A percentile compares a stretch with the other conserved stretches of the same genome.
Evolutionary conservation across 2,797 vertebrate genomes (phyloP).

Genomic region (Labeo calbasu): DNA sequence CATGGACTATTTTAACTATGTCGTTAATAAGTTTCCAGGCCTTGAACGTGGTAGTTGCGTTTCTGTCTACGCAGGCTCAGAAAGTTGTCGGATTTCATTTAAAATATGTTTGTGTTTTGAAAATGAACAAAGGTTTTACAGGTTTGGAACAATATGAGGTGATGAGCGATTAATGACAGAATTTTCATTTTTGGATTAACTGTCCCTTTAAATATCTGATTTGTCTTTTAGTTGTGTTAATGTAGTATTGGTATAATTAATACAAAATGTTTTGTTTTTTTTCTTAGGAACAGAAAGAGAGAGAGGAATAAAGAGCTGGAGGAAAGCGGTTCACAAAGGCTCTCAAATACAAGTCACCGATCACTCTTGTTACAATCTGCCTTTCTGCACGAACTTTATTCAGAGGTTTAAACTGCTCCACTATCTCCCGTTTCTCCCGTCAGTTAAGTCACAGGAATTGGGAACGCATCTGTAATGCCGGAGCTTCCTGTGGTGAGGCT

Average conservation of each 20-base stretch:
- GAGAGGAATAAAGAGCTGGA: slow-evolving; percentile 70
- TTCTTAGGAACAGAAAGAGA: slow-evolving; percentile 76
- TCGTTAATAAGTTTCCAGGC: too few species aligned
- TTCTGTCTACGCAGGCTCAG: too few species aligned
- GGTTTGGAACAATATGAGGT: too few species aligned
- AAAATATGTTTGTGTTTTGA: too few species aligned
- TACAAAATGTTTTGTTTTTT: background rate
- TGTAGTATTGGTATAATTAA: background rate
- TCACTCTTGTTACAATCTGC: slow-evolving; percentile 71
- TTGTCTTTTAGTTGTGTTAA: background rate
- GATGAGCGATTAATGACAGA: too few species aligned
- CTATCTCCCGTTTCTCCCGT: slow-evolving; percentile 80
- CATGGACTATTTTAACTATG: too few species aligned
- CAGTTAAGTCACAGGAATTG: slow-evolving; percentile 61
- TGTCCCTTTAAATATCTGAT: background rate
- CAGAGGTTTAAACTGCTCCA: slow-evolving; percentile 65
- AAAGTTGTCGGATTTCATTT: too few species aligned
- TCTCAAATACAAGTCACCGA: slow-evolving; percentile 57
- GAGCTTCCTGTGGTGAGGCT: background rate
- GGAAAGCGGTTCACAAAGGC: slow-evolving; percentile 58
- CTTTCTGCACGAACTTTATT: slow-evolving; percentile 68
- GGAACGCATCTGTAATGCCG: slow-evolving; percentile 43
- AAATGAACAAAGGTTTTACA: too few species aligned
- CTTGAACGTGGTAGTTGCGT: too few species aligned
- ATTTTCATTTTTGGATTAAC: too few species aligned